Conservation (phyloP, 2,888 invertebrate genomes). For the Sthenelais limicola region DNA sequence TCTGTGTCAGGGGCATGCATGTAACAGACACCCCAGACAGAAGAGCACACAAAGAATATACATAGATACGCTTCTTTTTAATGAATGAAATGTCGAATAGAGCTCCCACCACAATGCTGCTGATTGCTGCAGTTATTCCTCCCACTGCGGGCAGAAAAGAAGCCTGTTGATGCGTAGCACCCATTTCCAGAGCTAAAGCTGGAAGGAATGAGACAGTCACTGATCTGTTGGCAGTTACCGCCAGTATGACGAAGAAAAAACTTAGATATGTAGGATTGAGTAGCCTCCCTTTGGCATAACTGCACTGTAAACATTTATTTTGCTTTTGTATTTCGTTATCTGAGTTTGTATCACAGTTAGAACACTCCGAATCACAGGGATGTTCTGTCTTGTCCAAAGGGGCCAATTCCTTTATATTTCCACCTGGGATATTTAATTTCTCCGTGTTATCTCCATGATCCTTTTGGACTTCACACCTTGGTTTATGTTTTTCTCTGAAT, state of each 20-base stretch:
- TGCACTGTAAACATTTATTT: too few relatives aligned
- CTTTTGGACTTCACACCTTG: too few relatives aligned
- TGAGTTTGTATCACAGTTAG: too few relatives aligned
- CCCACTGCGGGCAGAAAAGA: slow-evolving; percentile 19
- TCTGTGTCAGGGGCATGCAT: slow-evolving; percentile 8
- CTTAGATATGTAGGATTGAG: not conserved
- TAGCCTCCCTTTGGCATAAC: too few relatives aligned
- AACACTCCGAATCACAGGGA: too few relatives aligned
- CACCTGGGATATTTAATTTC: too few relatives aligned
- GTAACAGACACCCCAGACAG: slow-evolving; percentile 2
- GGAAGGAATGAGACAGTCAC: slow-evolving; percentile 21
- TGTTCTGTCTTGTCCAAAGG: too few relatives aligned
- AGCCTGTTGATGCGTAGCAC: not conserved
- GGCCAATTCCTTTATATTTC: too few relatives aligned
- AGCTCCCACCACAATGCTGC: slow-evolving; percentile 21
- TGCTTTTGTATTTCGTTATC: too few relatives aligned
- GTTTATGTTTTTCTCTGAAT: too few relatives aligned
- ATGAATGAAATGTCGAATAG: not conserved
- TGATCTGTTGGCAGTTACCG: slow-evolving; percentile 7
- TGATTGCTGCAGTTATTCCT: not conserved
- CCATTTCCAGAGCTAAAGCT: slow-evolving; percentile 14
- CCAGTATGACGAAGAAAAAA: slow-evolving; percentile 27
- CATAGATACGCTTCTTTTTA: slow-evolving; percentile 2
- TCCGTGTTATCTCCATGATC: too few relatives aligned
- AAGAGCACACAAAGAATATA: slow-evolving; percentile 6